Conservation (phyloP, 2,888 invertebrate genomes). For the Chymomyza fuscimana region DNA sequence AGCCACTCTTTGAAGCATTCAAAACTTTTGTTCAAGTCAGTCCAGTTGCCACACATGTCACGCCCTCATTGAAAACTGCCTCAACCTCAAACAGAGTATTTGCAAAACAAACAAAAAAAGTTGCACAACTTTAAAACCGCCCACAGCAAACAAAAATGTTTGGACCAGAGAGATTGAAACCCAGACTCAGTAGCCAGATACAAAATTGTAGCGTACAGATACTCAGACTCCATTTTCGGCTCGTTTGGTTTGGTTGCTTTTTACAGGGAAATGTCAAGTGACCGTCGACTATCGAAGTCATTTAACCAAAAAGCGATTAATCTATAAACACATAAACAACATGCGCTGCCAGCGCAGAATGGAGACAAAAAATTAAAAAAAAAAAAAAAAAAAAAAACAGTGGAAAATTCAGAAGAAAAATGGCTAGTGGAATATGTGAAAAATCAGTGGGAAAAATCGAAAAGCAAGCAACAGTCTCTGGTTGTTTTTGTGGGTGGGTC, state of each 20-base stretch:
- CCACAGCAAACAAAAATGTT: not conserved
- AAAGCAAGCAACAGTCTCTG: constrained; percentile 43
- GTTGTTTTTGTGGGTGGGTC: constrained; percentile 12
- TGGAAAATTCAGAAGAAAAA: too few species aligned
- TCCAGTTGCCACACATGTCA: too few species aligned
- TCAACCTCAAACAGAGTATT: too few species aligned
- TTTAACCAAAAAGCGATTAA: constrained; percentile 78
- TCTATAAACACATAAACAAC: constrained; percentile 78
- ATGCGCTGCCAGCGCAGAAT: constrained; percentile 45
- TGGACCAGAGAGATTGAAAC: not conserved
- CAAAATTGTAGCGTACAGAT: not conserved
- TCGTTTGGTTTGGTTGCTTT: not conserved
- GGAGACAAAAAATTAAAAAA: constrained; percentile 5
- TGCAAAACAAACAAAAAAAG: not conserved
- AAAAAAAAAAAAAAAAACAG: constrained; percentile 15
- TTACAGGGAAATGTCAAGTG: constrained; percentile 21
- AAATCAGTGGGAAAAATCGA: constrained; percentile 71
- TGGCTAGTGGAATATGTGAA: constrained; percentile 68
- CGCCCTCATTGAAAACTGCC: too few species aligned
- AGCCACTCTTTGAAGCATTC: too few species aligned
- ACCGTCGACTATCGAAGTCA: constrained; percentile 72
- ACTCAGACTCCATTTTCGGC: not conserved
- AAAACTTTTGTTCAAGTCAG: too few species aligned
- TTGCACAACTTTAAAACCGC: not conserved
- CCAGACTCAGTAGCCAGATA: not conserved